These are phyloP conservation scores for Cnemophilus loriae DNA, from an alignment of 2,113 vertebrate species.

Conservation along the genomic window DNA sequence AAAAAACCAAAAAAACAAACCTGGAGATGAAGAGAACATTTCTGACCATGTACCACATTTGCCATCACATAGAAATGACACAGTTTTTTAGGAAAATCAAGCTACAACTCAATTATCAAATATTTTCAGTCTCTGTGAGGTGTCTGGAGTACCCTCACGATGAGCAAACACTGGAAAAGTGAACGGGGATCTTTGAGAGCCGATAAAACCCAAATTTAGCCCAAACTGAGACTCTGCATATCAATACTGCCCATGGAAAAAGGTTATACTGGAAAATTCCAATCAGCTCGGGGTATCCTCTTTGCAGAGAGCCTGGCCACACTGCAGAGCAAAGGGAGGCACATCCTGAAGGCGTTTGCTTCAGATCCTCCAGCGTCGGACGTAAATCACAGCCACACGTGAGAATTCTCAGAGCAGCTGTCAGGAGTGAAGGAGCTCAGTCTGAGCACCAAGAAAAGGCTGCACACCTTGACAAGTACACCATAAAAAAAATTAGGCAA, in stretches of 20 bases:
- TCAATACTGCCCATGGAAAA: neutral
- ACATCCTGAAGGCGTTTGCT: neutral
- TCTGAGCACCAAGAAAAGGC: neutral
- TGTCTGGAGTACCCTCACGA: neutral
- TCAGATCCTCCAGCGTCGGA: neutral
- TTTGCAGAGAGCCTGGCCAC: neutral
- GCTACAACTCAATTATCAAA: neutral
- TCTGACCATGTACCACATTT: accelerated
- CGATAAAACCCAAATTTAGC: neutral
- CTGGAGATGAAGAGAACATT: neutral
- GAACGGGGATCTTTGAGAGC: neutral
- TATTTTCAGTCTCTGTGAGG: neutral
- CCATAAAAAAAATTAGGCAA: neutral
- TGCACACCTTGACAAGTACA: neutral
- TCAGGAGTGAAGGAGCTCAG: neutral
- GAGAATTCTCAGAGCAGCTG: neutral
- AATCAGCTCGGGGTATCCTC: neutral
- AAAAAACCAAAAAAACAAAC: too few relatives aligned
- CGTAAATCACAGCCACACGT: too few relatives aligned
- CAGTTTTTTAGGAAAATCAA: neutral
- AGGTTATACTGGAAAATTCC: neutral
- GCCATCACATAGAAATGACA: neutral
- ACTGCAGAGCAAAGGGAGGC: neutral
- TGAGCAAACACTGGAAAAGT: neutral
- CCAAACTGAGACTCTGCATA: neutral